Evolutionary conservation across 1,140 invertebrate genomes (phyloP), one percentile per base, ranked within the genome.

Genomic region (Proales similis): DNA sequence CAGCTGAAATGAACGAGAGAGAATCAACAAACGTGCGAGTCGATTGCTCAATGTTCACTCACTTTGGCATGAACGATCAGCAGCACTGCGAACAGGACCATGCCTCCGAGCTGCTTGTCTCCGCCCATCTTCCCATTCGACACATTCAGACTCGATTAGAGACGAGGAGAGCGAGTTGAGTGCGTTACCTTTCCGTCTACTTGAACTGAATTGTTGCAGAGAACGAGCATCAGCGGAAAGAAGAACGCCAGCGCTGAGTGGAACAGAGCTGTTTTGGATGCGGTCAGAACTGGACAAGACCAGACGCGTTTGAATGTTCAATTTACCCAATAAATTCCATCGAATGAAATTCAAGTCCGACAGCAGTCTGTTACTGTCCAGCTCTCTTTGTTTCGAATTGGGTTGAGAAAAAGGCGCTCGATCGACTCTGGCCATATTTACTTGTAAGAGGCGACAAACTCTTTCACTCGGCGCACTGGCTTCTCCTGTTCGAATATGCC

Each of bases 201-300:
- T n/a, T 53, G 48, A 38, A 19, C 38, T 14, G 30, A 36, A 36
- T 39, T 29, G 19, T 53, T 38, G 33, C 42, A 20, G n/a, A 36
- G 26, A 9, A 53, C 27, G 7, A 53, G 29, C 11, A 53, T 14
- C 22, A 53, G 42, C 7, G 48, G 42, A 36, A 53, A 53, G 42
- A 53, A 53, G 33, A 39, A 53, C n/a, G 48, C 48, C 3, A 53
- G n/a, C n/a, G 42, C 20, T 38, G 48, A 53, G 27, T 53, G 48
- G n/a, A n/a, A n/a, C n/a, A n/a, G n/a, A n/a, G n/a, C n/a, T n/a
- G n/a, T n/a, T n/a, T n/a, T n/a, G n/a, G n/a, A n/a, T n/a, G n/a
- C n/a, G n/a, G n/a, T n/a, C n/a, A n/a, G n/a, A n/a, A n/a, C n/a
- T n/a, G n/a, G n/a, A n/a, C n/a, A n/a, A n/a, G n/a, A n/a, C n/a